Evolutionary conservation across 1,140 invertebrate genomes (phyloP).

Genomic region (Macrocentrus cingulum): DNA sequence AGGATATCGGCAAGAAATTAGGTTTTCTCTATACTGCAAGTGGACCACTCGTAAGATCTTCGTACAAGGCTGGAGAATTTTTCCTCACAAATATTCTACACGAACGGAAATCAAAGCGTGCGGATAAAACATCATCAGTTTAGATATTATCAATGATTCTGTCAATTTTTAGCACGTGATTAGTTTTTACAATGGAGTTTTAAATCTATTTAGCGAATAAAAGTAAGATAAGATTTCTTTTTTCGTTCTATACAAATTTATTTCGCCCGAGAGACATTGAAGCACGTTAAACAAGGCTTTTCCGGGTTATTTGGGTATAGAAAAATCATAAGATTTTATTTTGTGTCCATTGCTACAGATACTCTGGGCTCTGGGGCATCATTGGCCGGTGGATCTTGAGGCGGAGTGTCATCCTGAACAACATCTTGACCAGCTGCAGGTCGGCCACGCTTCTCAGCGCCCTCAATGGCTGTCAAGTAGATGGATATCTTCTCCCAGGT

Average conservation of each 20-base stretch:
- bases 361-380: slow-evolving; percentile 57
- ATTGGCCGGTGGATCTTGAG: slow-evolving; percentile 53
- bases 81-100: slow-evolving; percentile 81
- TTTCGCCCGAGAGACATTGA: slow-evolving; percentile 31
- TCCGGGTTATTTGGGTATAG: slow-evolving; percentile 12
- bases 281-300: slow-evolving; percentile 12
- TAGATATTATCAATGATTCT: background rate
- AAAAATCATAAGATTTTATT: slow-evolving; percentile 49
- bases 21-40: slow-evolving; percentile 97
- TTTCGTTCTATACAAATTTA: slow-evolving; percentile 19
- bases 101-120: slow-evolving; percentile 48
- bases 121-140: slow-evolving; percentile 10
- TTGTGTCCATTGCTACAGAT: slow-evolving; percentile 64
- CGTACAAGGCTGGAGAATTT: slow-evolving; percentile 96
- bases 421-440: slow-evolving; percentile 51
- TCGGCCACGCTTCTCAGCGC: slow-evolving; percentile 70
- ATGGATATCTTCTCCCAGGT: no score
- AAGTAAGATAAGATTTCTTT: slow-evolving; percentile 22
- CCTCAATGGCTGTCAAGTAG: slow-evolving; percentile 73
- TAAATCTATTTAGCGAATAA: slow-evolving; percentile 15
- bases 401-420: slow-evolving; percentile 46
- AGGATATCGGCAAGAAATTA: slow-evolving; percentile 78
- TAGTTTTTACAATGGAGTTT: background rate
- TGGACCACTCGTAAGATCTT: slow-evolving; percentile 94
- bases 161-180: background rate